Conservation (phyloP, 2,113 vertebrate species). For the Chaetops frenatus region DNA sequence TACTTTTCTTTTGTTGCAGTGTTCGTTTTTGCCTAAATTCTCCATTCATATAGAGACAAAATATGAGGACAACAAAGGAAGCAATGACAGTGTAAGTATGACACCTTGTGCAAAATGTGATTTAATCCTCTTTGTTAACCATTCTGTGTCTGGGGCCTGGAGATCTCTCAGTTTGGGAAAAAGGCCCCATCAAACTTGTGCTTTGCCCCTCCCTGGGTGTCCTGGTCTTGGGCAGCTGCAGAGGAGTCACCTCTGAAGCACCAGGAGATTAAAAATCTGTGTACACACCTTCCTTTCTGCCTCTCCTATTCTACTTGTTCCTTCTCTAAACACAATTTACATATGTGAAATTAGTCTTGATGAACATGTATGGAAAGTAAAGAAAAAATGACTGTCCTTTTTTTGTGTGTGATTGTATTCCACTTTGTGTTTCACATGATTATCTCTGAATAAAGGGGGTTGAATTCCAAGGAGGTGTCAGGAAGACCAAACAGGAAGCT, state of each 20-base stretch:
- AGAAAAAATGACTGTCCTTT: not conserved
- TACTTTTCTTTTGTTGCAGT: conserved; percentile 69
- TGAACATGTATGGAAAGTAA: not conserved
- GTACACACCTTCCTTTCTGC: not conserved
- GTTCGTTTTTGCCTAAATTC: conserved; percentile 90
- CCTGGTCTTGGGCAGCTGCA: not conserved
- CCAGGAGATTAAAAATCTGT: not conserved
- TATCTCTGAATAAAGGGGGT: not conserved
- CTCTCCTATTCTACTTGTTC: not conserved
- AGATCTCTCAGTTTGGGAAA: not conserved
- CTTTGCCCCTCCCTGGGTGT: not conserved
- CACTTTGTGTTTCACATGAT: not conserved
- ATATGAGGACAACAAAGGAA: conserved; percentile 90
- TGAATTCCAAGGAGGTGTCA: not conserved
- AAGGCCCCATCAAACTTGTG: not conserved
- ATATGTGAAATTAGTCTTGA: not conserved
- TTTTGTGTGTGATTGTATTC: not conserved
- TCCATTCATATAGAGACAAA: conserved; percentile 93
- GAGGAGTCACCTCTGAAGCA: not conserved
- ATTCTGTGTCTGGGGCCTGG: not conserved
- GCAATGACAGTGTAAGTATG: conserved; percentile 83
- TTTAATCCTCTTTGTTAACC: not conserved
- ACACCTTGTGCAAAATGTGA: not conserved
- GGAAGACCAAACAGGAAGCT: conserved; percentile 22
- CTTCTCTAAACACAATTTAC: not conserved